Evolutionary conservation across 2,888 invertebrate genomes (phyloP).

Genomic region (Allolobophora icterica): DNA sequence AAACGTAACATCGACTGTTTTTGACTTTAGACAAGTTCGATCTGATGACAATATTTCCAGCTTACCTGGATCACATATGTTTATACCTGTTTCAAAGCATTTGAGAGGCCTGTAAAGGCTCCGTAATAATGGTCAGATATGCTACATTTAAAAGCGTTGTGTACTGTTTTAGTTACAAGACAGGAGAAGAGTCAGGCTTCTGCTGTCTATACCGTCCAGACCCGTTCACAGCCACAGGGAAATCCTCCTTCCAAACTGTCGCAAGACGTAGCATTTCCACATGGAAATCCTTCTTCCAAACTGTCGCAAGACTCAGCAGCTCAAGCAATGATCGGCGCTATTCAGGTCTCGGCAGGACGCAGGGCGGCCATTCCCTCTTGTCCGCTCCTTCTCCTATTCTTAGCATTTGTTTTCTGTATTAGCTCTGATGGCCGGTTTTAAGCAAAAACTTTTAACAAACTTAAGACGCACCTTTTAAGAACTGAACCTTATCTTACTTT

Average conservation of each 20-base stretch:
- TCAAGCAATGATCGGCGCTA: neutral
- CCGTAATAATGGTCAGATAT: neutral
- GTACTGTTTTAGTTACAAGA: neutral
- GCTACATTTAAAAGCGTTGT: too few relatives aligned
- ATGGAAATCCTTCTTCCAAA: neutral
- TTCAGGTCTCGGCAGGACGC: neutral
- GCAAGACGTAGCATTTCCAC: neutral
- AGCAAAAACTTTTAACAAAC: neutral
- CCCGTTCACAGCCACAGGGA: neutral
- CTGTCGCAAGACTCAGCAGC: neutral
- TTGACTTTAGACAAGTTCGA: too few relatives aligned
- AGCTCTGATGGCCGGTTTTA: neutral
- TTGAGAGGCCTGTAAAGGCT: neutral
- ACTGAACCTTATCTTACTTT: too few relatives aligned
- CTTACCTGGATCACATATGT: too few relatives aligned
- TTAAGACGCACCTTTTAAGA: neutral
- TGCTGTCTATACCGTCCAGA: neutral
- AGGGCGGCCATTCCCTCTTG: neutral
- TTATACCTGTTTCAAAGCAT: neutral
- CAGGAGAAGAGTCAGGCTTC: neutral
- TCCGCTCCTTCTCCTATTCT: neutral
- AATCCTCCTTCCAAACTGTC: neutral
- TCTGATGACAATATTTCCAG: too few relatives aligned
- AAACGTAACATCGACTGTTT: too few relatives aligned
- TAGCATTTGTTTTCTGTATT: too few relatives aligned